Evolutionary conservation across 1,140 invertebrate species (phyloP).

Genomic region (Sycophaga agraensis): DNA sequence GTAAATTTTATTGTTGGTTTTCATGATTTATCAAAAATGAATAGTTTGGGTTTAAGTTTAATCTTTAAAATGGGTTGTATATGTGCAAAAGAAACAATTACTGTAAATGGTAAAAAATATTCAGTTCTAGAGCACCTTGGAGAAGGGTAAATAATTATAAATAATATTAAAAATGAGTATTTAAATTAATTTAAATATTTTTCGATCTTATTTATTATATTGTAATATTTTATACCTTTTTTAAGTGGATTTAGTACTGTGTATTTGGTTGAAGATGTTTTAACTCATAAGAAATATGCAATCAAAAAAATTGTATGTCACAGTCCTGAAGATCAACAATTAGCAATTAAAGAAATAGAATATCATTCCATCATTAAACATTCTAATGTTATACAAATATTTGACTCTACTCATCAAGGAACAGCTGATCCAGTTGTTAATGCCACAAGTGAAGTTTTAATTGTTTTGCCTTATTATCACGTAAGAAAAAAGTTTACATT

Average conservation of each 20-base stretch:
- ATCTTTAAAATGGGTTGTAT: conserved; percentile 79
- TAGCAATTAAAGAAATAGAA: conserved; percentile 75
- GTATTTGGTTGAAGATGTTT: conserved; percentile 73
- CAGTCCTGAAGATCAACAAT: conserved; percentile 74
- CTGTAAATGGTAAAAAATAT: conserved; percentile 72
- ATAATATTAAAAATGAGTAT: conserved; percentile 6
- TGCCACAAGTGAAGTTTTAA: conserved; percentile 71
- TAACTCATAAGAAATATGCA: conserved; percentile 73
- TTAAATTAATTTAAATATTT: background rate
- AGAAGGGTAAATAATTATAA: conserved; percentile 73
- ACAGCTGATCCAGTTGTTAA: conserved; percentile 69
- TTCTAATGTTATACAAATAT: conserved; percentile 75
- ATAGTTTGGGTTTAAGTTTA: conserved; percentile 68
- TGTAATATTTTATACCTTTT: background rate
- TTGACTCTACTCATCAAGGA: conserved; percentile 69
- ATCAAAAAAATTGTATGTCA: conserved; percentile 83
- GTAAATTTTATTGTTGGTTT: conserved; percentile 9
- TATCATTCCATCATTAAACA: conserved; percentile 72
- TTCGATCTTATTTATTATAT: background rate
- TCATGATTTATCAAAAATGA: conserved; percentile 58
- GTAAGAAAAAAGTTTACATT: conserved; percentile 53
- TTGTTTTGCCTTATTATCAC: conserved; percentile 78
- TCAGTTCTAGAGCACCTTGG: conserved; percentile 71
- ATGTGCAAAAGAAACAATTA: conserved; percentile 73
- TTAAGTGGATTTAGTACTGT: conserved; percentile 83